These are phyloP conservation scores for Atrichornis clamosus DNA, from an alignment of 2,113 vertebrate genomes.

Conservation along the genomic window DNA sequence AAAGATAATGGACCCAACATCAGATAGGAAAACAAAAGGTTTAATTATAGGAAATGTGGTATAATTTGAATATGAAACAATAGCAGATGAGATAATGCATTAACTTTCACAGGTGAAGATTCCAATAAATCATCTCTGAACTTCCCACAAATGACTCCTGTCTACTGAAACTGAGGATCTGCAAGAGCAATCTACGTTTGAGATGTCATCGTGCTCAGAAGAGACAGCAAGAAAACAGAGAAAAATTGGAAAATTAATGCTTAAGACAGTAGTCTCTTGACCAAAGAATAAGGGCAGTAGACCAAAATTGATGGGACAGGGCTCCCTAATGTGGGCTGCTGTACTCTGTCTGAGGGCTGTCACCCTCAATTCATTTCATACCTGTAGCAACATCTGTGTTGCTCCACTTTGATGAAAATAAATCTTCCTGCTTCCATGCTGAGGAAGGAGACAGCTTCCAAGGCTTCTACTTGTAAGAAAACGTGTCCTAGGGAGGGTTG, in stretches of 20 bases:
- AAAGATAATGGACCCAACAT: conserved; percentile 41
- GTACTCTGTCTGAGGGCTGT: background rate
- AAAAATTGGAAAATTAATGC: background rate
- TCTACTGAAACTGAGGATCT: background rate
- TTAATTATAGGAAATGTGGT: conserved; percentile 49
- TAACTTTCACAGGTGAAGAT: conserved; percentile 26
- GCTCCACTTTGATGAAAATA: background rate
- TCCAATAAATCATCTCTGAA: conserved; percentile 39
- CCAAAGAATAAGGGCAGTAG: background rate
- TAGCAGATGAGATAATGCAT: conserved; percentile 9
- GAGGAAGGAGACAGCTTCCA: background rate
- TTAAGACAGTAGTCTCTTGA: background rate
- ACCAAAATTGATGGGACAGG: background rate
- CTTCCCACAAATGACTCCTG: conserved; percentile 19
- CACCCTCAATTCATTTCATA: background rate
- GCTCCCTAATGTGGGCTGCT: background rate
- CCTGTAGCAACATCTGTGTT: background rate
- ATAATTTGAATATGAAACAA: conserved; percentile 29
- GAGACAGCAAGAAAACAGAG: background rate
- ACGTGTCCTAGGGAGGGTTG: background rate
- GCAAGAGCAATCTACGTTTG: background rate
- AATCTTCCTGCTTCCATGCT: background rate
- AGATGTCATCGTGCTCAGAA: background rate
- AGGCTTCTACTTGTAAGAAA: background rate
- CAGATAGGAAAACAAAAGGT: conserved; percentile 53